Base-by-base conservation (phyloP, 2,797 vertebrate species). In the Lepilemur septentrionalis region DNA sequence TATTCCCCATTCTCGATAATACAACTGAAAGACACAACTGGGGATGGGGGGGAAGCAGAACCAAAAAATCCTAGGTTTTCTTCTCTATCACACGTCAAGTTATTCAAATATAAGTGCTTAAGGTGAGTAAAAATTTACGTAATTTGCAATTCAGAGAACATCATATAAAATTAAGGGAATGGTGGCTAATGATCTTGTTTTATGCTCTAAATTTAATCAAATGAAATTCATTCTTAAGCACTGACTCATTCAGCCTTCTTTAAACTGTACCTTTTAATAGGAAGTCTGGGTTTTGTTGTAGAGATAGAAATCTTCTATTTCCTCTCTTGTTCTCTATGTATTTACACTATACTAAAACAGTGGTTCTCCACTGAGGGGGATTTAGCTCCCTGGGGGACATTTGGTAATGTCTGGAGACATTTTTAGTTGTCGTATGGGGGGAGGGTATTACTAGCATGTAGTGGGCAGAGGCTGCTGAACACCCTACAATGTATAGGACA, bases 191-290 rank as follows among this genome's bases (percentile, higher is more conserved):
- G 23, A 82, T 76, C 69, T 81, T 28, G 76, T 94, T 94, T 89
- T 65, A 79, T n/a, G 73, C 46, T 92, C 35, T 43, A 82, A 75
- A 92, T 76, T 75, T 70, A 93, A 93, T 82, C 85, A 86, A 93
- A 78, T 32, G 50, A 81, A 87, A 65, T 8, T 17, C 30, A 23
- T 78, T 96, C 50, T 84, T 90, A 76, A 89, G 30, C 38, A 91
- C 1, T 43, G 43, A 78, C 50, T 82, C 23, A 52, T 75, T 63
- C 43, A 83, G 48, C 7, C n/a, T 84, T 89, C 30, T 84, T 72
- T 80, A 87, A 80, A 94, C 63, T 65, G 63, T 70, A 55, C 1
- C 55, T 94, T 95, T 79, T 28, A n/a, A 48, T 50, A 46, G 15
- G 15, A 91, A 91, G 38, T 59, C 72, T 94, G 48, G 12, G 14